Conservation (phyloP, 2,113 vertebrate species). For the Lophochroa leadbeateri region DNA sequence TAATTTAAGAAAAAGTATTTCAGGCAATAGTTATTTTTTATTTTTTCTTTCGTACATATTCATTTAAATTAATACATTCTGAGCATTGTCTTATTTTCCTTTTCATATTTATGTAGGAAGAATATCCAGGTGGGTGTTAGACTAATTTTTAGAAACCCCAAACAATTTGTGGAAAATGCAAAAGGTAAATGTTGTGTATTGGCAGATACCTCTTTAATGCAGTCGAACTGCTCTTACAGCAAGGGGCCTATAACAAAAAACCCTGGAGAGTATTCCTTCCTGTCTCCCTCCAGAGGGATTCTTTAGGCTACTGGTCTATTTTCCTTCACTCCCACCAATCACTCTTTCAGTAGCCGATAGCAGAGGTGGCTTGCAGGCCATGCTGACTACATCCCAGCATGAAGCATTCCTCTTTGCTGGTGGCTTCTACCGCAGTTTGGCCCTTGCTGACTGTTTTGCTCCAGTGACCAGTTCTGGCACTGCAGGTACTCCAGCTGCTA, state of each 20-base stretch:
- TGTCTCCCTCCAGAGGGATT: not conserved
- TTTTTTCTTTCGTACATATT: not conserved
- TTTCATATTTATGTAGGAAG: not conserved
- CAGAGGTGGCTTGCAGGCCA: not conserved
- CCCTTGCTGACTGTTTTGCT: not conserved
- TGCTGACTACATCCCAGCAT: not conserved
- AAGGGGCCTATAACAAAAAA: not conserved
- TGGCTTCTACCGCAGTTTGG: not conserved
- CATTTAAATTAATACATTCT: not conserved
- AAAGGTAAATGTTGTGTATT: not conserved
- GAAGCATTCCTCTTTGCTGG: not conserved
- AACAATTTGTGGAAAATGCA: not conserved
- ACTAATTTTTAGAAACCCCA: not conserved
- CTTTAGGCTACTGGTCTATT: not conserved
- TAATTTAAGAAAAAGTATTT: not conserved
- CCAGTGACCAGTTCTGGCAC: not conserved
- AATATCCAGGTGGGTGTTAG: not conserved
- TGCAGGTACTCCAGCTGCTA: not conserved
- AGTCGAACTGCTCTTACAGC: not conserved
- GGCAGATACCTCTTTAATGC: not conserved
- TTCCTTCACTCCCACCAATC: not conserved
- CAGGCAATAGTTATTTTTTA: not conserved
- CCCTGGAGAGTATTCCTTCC: not conserved
- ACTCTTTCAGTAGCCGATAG: not conserved
- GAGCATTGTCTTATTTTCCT: not conserved